These are phyloP conservation scores for Labrus mixtus DNA, from an alignment of 2,113 vertebrate genomes.

Conservation along the genomic window DNA sequence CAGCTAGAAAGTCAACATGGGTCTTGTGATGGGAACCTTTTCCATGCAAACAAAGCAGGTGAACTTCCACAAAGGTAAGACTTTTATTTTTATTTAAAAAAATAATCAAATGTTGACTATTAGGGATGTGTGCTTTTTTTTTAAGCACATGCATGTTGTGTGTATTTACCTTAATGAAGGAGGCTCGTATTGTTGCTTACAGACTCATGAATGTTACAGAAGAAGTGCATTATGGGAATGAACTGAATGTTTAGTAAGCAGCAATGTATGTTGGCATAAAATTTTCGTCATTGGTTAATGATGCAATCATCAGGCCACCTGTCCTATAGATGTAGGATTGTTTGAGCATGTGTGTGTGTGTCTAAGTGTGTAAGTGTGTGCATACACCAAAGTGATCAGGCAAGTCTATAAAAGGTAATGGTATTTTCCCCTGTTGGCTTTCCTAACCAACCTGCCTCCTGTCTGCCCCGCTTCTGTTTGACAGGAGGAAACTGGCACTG, in stretches of 20 bases:
- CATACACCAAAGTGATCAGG: slow-evolving; percentile 55
- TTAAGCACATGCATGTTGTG: slow-evolving; percentile 11
- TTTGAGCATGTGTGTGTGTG: slow-evolving; percentile 10
- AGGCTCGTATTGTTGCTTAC: slow-evolving; percentile 43
- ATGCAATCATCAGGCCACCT: slow-evolving; percentile 50
- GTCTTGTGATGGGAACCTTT: slow-evolving; percentile 84
- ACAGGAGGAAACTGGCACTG: slow-evolving; percentile 58
- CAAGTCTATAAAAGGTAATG: slow-evolving; percentile 84
- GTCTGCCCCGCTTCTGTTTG: slow-evolving; percentile 61
- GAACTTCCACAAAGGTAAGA: slow-evolving; percentile 83
- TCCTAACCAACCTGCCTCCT: slow-evolving; percentile 58
- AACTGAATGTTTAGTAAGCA: neutral
- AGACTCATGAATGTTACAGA: slow-evolving; percentile 55
- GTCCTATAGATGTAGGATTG: slow-evolving; percentile 42
- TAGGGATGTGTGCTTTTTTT: neutral
- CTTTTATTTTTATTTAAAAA: neutral
- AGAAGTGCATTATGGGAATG: slow-evolving; percentile 47
- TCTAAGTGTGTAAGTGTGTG: slow-evolving; percentile 6
- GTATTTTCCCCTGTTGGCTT: slow-evolving; percentile 71
- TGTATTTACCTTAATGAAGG: slow-evolving; percentile 20
- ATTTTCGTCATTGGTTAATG: slow-evolving; percentile 30
- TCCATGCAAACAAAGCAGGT: slow-evolving; percentile 83
- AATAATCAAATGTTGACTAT: neutral
- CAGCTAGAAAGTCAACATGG: slow-evolving; percentile 79
- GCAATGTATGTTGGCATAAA: slow-evolving; percentile 28